These are phyloP conservation scores for Arctia plantaginis DNA, from an alignment of 2,888 invertebrate species.

Conservation along the genomic window DNA sequence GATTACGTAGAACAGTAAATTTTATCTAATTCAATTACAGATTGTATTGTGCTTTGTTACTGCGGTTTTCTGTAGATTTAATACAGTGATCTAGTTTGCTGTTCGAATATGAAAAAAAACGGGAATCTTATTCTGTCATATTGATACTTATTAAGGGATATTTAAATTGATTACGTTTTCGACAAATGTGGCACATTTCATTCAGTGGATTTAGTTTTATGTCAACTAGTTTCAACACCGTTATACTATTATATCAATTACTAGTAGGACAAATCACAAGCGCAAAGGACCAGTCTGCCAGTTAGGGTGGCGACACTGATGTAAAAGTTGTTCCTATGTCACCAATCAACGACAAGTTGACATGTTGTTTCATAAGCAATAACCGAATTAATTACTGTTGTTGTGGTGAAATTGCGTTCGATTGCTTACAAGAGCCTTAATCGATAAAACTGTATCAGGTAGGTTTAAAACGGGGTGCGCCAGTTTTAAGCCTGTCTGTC, in stretches of 20 bases:
- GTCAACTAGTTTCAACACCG: constrained; percentile 22
- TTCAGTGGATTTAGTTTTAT: neutral
- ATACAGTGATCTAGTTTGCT: too few relatives aligned
- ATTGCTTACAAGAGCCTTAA: neutral
- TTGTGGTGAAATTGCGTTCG: constrained; percentile 41
- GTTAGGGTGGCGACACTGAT: constrained; percentile 31
- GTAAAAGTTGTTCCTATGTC: constrained; percentile 57
- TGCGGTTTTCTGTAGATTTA: too few relatives aligned
- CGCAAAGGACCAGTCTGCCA: constrained; percentile 37
- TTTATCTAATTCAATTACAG: neutral
- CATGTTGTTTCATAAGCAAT: constrained; percentile 43
- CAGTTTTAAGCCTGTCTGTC: neutral
- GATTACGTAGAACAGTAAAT: neutral
- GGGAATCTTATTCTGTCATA: too few relatives aligned
- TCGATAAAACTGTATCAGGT: neutral
- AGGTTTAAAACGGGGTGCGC: neutral
- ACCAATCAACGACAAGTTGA: constrained; percentile 37
- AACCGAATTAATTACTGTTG: constrained; percentile 40
- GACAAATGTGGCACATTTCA: neutral
- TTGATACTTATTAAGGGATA: neutral
- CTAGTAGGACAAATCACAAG: constrained; percentile 37
- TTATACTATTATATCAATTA: constrained; percentile 38
- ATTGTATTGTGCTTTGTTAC: neutral
- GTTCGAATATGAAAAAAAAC: too few relatives aligned
- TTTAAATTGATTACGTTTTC: neutral